Percentiles rank a stretch among this genome's conserved stretches.
These are phyloP conservation scores for Oryzias curvinotus DNA, from an alignment of 2,113 vertebrate species.

Conservation along the genomic window DNA sequence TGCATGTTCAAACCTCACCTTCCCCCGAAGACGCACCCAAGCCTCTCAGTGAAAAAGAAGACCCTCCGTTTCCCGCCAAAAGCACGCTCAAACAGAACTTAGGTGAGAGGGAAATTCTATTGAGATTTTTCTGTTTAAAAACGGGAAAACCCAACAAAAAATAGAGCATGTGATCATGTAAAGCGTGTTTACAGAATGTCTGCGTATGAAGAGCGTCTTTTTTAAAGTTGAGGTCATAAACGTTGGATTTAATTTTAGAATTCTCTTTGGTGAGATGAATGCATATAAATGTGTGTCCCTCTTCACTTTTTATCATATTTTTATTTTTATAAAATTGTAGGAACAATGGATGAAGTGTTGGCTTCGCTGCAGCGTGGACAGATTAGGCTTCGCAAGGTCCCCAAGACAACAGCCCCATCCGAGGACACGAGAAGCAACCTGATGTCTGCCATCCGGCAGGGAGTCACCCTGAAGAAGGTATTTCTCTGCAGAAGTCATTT, in stretches of 20 bases:
- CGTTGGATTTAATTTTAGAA: no score
- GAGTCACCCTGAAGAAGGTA: constrained; percentile 89
- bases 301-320: not conserved
- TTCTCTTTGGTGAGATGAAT: not conserved
- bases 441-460: constrained; percentile 87
- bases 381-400: constrained; percentile 73
- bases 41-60: constrained; percentile 61
- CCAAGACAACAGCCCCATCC: not conserved
- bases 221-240: no score
- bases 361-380: constrained; percentile 85
- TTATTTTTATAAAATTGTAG: constrained; percentile 57
- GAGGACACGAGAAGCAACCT: constrained; percentile 77
- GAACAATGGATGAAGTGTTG: constrained; percentile 92
- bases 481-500: not conserved
- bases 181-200: not conserved
- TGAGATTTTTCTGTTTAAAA: not conserved
- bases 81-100: constrained; percentile 74
- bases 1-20: constrained; percentile 1
- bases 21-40: constrained; percentile 60
- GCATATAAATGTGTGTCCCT: not conserved
- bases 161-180: constrained; percentile 3
- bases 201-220: no score
- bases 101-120: constrained; percentile 76
- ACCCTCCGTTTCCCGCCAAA: constrained; percentile 58
- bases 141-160: not conserved